A percentile compares a stretch with the other conserved stretches of the same genome.
Conservation (phyloP, 2,797 vertebrate genomes). For the Eulemur albifrons region DNA sequence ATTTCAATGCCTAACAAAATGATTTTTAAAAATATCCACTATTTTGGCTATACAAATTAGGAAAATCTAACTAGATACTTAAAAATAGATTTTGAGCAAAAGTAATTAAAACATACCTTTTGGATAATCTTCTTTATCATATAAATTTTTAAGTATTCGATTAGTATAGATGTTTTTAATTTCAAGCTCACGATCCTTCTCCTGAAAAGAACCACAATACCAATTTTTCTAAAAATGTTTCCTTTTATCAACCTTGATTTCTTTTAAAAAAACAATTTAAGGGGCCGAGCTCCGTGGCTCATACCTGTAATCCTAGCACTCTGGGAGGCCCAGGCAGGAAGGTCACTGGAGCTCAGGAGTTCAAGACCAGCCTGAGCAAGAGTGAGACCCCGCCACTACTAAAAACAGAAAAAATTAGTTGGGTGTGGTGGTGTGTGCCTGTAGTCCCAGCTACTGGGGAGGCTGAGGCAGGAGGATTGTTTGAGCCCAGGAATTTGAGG, state of each 20-base stretch:
- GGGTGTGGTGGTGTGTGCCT: no score
- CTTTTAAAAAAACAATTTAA: background rate
- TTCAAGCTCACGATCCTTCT: slow-evolving; percentile 84
- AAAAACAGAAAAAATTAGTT: no score
- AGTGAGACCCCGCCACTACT: no score
- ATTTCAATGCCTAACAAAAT: background rate
- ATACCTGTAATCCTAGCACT: no score
- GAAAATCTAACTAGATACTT: background rate
- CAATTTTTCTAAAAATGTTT: background rate
- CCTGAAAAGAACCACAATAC: slow-evolving; percentile 79
- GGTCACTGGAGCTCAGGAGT: no score
- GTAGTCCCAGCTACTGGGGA: no score
- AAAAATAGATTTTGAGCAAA: slow-evolving; percentile 27
- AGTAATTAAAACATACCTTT: slow-evolving; percentile 66
- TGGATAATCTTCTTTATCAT: slow-evolving; percentile 66
- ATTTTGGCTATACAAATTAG: background rate
- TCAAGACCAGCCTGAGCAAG: no score
- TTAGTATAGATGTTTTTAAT: slow-evolving; percentile 87
- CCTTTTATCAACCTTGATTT: background rate
- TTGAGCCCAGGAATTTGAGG: no score
- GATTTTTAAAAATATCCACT: background rate
- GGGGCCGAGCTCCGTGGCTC: background rate
- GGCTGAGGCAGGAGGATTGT: no score
- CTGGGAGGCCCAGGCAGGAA: no score
- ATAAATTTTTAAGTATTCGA: slow-evolving; percentile 79